Percentiles rank a stretch among this genome's conserved stretches.
phyloP scores from a whole-genome alignment of 2,888 invertebrate species.

The Cremastinae sp. region DNA sequence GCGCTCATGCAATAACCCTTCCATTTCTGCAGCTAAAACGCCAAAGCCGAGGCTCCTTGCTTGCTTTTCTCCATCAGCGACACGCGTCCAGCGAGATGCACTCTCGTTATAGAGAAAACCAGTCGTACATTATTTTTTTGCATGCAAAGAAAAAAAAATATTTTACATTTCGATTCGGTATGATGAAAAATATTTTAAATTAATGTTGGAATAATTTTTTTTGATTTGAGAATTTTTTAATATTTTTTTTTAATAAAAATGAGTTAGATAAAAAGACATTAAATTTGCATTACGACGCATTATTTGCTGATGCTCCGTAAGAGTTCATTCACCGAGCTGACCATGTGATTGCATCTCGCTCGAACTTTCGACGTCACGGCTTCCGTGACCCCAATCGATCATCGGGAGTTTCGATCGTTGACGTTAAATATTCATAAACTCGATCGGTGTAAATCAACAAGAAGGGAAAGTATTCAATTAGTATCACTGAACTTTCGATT shows the following conservation, averaged over 20 bases:
- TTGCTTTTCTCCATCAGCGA: slow-evolving; percentile 35
- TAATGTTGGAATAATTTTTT: neutral
- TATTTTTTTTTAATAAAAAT: too few relatives aligned
- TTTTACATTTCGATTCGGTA: slow-evolving; percentile 4
- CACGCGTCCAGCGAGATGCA: slow-evolving; percentile 6
- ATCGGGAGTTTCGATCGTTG: slow-evolving; percentile 32
- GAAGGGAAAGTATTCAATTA: slow-evolving; percentile 9
- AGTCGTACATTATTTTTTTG: slow-evolving; percentile 26
- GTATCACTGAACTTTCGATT: slow-evolving; percentile 13
- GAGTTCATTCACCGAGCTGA: slow-evolving; percentile 68
- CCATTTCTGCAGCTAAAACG: slow-evolving; percentile 42
- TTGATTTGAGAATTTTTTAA: too few relatives aligned
- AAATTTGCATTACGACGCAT: too few relatives aligned
- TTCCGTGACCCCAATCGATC: slow-evolving; percentile 68
- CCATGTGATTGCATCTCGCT: slow-evolving; percentile 66
- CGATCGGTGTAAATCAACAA: slow-evolving; percentile 18
- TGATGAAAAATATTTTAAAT: neutral
- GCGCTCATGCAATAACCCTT: slow-evolving; percentile 51
- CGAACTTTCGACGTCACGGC: slow-evolving; percentile 62
- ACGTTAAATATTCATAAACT: slow-evolving; percentile 14
- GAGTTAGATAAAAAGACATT: too few relatives aligned
- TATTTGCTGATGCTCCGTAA: slow-evolving; percentile 24
- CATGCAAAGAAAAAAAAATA: slow-evolving; percentile 7
- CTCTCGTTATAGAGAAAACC: slow-evolving; percentile 45
- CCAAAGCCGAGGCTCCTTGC: slow-evolving; percentile 44